These are phyloP conservation scores for Tryphoninae sp. DNA, from an alignment of 2,888 invertebrate genomes.

Conservation along the genomic window DNA sequence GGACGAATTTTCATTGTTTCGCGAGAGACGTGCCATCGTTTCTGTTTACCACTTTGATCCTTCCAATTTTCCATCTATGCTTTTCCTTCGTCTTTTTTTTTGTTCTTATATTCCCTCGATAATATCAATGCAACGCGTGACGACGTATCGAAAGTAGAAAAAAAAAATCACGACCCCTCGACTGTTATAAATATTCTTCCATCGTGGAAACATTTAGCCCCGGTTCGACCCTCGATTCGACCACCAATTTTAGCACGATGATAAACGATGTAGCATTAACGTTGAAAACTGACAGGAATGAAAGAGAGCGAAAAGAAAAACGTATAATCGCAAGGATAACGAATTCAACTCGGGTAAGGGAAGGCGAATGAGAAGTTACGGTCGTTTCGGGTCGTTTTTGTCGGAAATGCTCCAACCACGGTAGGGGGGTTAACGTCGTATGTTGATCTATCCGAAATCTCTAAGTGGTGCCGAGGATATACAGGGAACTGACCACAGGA, in stretches of 20 bases:
- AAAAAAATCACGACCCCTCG: too few relatives aligned
- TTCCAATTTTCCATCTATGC: slow-evolving; percentile 6
- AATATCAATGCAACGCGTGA: neutral
- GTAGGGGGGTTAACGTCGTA: neutral
- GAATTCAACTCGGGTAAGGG: neutral
- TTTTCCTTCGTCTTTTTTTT: slow-evolving; percentile 8
- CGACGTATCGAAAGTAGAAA: slow-evolving; percentile 4
- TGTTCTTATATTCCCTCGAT: neutral
- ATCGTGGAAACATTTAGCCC: too few relatives aligned
- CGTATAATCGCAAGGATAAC: neutral
- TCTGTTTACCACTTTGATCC: slow-evolving; percentile 36
- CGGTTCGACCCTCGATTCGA: too few relatives aligned
- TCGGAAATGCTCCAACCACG: neutral
- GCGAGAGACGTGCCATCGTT: slow-evolving; percentile 23
- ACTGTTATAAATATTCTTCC: too few relatives aligned
- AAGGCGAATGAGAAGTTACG: neutral
- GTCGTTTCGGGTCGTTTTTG: neutral
- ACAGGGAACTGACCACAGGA: neutral
- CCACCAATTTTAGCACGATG: too few relatives aligned
- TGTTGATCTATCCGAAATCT: slow-evolving; percentile 43
- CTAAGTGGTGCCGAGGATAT: slow-evolving; percentile 14
- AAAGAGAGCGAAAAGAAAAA: neutral
- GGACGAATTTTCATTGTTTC: slow-evolving; percentile 45
- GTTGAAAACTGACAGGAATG: too few relatives aligned
- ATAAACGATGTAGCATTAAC: too few relatives aligned